phyloP scores from a whole-genome alignment of 2,113 vertebrate species.

The Ceyx cyanopectus region DNA sequence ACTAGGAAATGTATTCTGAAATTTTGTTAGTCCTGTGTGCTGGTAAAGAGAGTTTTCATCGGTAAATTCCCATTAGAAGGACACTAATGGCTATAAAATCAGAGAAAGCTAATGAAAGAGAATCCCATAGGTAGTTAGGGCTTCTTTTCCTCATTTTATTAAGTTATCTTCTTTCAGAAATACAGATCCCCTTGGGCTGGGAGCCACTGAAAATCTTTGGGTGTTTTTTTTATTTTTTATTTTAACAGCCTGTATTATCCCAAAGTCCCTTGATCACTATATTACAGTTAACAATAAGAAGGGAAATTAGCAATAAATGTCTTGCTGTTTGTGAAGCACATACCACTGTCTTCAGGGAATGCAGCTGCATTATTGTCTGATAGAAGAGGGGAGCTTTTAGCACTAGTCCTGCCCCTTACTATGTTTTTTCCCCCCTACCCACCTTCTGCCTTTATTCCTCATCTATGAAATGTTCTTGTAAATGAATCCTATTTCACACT shows the following conservation, averaged over 20 bases:
- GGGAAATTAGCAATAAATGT: constrained; percentile 11
- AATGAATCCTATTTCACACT: constrained; percentile 25
- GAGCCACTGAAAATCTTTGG: not conserved
- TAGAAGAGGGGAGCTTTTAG: not conserved
- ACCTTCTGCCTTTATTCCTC: not conserved
- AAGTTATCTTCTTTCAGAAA: constrained; percentile 20
- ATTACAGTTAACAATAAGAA: constrained; percentile 11
- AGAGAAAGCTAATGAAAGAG: constrained; percentile 39
- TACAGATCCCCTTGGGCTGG: not conserved
- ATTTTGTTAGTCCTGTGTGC: not conserved
- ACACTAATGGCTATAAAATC: constrained; percentile 52
- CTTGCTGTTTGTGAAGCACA: constrained; percentile 19
- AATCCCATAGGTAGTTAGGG: constrained; percentile 47
- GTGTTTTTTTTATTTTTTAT: not conserved
- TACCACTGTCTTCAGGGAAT: not conserved
- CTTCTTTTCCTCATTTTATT: constrained; percentile 39
- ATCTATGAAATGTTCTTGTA: not conserved
- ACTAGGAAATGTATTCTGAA: constrained; percentile 51
- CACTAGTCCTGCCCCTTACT: not conserved
- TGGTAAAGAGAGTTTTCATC: not conserved
- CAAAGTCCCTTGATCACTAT: not conserved
- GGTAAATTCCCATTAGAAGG: constrained; percentile 49
- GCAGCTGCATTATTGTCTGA: not conserved
- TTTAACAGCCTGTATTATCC: not conserved
- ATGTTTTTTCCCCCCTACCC: not conserved